Percentiles rank a stretch among this genome's conserved stretches.
These are phyloP conservation scores for Sabatieria punctata DNA, from an alignment of 2,888 invertebrate genomes.

Conservation along the genomic window DNA sequence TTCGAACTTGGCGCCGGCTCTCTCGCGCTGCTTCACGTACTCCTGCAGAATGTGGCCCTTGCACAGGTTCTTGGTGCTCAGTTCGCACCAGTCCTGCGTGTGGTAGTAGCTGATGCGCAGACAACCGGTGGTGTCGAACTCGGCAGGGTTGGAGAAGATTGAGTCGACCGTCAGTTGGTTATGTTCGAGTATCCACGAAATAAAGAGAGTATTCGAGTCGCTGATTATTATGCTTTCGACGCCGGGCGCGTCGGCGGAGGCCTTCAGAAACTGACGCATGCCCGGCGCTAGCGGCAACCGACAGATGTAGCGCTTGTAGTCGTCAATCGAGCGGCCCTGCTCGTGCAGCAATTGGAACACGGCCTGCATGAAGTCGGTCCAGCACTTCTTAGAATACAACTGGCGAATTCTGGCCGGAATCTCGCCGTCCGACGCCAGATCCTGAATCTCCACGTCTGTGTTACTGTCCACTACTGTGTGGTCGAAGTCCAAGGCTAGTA, in stretches of 20 bases:
- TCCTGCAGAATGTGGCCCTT: conserved; percentile 54
- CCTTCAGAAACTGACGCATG: conserved; percentile 44
- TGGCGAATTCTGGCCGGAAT: conserved; percentile 42
- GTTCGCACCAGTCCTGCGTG: conserved; percentile 45
- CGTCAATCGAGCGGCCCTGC: neutral
- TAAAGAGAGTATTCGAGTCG: conserved; percentile 58
- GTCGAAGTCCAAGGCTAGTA: conserved; percentile 62
- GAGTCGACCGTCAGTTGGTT: conserved; percentile 37
- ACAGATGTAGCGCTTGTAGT: conserved; percentile 35
- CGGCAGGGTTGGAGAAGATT: conserved; percentile 56
- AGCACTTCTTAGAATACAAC: conserved; percentile 42
- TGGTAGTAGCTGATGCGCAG: conserved; percentile 45
- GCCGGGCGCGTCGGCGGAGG: conserved; percentile 24
- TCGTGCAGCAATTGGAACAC: conserved; percentile 44
- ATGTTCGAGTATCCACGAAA: conserved; percentile 45
- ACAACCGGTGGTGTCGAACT: conserved; percentile 41
- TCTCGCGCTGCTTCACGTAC: conserved; percentile 37
- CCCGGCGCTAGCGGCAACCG: conserved; percentile 46
- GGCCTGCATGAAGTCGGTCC: conserved; percentile 56
- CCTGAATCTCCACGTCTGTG: conserved; percentile 49
- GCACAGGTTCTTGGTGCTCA: conserved; percentile 56
- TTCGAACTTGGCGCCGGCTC: conserved; percentile 39
- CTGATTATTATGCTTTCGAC: conserved; percentile 53
- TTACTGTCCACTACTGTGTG: conserved; percentile 57
- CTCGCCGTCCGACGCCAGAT: conserved; percentile 42